Evolutionary conservation across 2,113 vertebrate species (phyloP).

Genomic region (Planiliza haematocheilus): DNA sequence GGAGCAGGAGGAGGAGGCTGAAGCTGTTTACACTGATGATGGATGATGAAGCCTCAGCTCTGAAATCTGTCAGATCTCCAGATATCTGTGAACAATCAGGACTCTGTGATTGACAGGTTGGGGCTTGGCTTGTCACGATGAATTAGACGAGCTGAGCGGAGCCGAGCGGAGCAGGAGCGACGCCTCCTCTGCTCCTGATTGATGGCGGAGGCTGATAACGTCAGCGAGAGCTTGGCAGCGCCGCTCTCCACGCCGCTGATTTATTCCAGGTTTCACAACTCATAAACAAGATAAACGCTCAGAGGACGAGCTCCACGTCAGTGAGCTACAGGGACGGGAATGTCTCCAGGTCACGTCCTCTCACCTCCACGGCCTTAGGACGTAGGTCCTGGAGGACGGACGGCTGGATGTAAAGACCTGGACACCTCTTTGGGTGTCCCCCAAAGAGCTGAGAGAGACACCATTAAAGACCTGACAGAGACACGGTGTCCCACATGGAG

Average conservation of each 20-base stretch:
- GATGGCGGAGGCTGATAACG: conserved; percentile 47
- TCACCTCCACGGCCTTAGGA: conserved; percentile 20
- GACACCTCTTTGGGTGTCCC: too few relatives aligned
- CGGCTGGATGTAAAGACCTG: too few relatives aligned
- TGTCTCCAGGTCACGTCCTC: conserved; percentile 43
- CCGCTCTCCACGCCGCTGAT: conserved; percentile 51
- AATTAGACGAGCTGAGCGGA: conserved; percentile 34
- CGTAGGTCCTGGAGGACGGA: too few relatives aligned
- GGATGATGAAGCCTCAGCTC: conserved; percentile 1
- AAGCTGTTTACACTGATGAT: conserved; percentile 18
- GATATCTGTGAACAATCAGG: conserved; percentile 63
- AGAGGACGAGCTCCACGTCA: conserved; percentile 22
- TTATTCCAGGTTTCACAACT: conserved; percentile 67
- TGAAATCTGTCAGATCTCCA: conserved; percentile 54
- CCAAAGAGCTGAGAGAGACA: too few relatives aligned
- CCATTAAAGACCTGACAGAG: too few relatives aligned
- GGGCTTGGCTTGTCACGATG: conserved; percentile 54
- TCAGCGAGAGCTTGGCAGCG: conserved; percentile 61
- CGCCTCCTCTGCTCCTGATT: conserved; percentile 51
- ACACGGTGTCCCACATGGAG: too few relatives aligned
- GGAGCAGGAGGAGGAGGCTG: conserved; percentile 35
- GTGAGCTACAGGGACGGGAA: conserved; percentile 55
- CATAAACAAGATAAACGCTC: conserved; percentile 66
- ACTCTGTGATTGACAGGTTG: conserved; percentile 47
- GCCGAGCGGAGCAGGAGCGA: conserved; percentile 38